A percentile compares a stretch with the other conserved stretches of the same genome.
Conservation (phyloP, 2,113 vertebrate genomes). For the Agapornis roseicollis region DNA sequence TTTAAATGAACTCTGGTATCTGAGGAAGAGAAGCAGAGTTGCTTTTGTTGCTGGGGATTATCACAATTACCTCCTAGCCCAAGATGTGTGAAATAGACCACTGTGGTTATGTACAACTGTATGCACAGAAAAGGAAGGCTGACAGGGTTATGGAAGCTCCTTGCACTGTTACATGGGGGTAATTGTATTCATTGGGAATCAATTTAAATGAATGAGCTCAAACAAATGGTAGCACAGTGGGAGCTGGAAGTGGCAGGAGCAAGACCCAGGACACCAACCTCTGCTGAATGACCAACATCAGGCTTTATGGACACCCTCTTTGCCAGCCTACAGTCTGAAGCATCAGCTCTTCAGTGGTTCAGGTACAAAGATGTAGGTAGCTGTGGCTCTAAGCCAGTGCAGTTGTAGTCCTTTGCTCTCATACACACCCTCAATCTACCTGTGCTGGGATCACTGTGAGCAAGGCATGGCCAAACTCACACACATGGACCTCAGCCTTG, state of each 20-base stretch:
- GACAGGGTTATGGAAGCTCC: neutral
- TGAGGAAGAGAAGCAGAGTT: neutral
- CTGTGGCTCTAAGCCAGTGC: neutral
- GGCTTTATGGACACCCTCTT: neutral
- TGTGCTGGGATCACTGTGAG: neutral
- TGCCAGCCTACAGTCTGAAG: neutral
- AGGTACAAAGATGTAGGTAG: neutral
- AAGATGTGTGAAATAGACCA: neutral
- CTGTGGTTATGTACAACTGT: neutral
- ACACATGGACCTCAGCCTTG: neutral
- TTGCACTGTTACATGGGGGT: neutral
- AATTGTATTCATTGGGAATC: neutral
- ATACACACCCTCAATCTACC: neutral
- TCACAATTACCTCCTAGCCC: neutral
- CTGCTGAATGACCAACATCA: neutral
- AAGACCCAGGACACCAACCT: neutral
- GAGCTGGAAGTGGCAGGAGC: neutral
- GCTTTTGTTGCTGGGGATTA: neutral
- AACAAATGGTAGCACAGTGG: neutral
- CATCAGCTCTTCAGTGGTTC: neutral
- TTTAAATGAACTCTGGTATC: neutral
- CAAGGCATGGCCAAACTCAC: neutral
- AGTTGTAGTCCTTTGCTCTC: neutral
- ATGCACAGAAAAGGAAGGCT: neutral
- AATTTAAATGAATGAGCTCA: neutral